These are phyloP conservation scores for Sarotherodon lohbergeri DNA, from an alignment of 2,113 vertebrate genomes.

Conservation along the genomic window DNA sequence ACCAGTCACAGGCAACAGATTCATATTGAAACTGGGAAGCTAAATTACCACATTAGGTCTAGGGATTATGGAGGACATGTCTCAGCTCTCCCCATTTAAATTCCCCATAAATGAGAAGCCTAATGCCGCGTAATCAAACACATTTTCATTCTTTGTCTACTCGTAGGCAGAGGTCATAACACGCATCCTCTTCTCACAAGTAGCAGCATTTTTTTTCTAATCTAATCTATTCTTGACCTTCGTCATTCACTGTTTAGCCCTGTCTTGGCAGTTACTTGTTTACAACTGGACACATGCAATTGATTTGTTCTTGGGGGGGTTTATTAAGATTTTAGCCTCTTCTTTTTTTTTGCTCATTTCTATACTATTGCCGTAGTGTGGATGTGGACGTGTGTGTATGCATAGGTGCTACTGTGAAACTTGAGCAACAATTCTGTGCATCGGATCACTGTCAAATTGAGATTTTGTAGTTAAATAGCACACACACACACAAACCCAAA, in stretches of 20 bases:
- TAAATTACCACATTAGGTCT: neutral
- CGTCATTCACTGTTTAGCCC: neutral
- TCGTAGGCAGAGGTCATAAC: neutral
- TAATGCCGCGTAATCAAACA: neutral
- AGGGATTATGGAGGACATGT: neutral
- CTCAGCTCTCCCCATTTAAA: neutral
- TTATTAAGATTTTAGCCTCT: neutral
- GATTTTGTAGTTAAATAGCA: constrained; percentile 45
- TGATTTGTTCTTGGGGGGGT: neutral
- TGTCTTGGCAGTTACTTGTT: constrained; percentile 36
- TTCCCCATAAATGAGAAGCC: neutral
- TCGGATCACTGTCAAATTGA: constrained; percentile 25
- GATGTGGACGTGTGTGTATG: constrained; percentile 5
- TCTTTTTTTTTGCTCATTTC: constrained; percentile 26
- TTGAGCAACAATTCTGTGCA: constrained; percentile 29
- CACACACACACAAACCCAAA: neutral
- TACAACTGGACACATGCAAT: neutral
- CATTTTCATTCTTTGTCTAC: neutral
- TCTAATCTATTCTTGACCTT: neutral
- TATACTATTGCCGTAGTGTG: constrained; percentile 38
- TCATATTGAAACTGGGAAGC: neutral
- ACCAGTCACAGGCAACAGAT: neutral
- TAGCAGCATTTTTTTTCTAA: neutral
- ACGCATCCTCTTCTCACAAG: neutral
- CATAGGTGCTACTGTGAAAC: constrained; percentile 53